Conservation (phyloP, 2,888 invertebrate species). For the Ennomos fuscantarius region DNA sequence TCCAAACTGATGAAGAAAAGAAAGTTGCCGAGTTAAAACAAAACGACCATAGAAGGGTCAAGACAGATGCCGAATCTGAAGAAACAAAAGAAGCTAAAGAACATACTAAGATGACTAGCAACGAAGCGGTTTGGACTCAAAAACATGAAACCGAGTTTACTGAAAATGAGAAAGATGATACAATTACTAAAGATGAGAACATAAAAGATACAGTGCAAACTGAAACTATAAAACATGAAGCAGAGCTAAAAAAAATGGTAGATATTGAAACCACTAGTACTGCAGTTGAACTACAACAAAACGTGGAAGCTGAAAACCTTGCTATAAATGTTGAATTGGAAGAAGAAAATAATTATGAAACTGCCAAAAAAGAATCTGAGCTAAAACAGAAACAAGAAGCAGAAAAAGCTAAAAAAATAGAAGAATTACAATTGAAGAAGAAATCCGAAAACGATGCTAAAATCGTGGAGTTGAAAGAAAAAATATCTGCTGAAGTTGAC, state of each 20-base stretch:
- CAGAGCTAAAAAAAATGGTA: too few species aligned
- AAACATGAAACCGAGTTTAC: slow-evolving; percentile 1
- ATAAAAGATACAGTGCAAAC: too few species aligned
- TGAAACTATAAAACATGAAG: slow-evolving; percentile 13
- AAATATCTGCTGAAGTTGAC: slow-evolving; percentile 1
- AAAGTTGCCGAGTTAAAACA: slow-evolving; percentile 2
- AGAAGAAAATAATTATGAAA: slow-evolving; percentile 1
- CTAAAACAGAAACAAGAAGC: neutral
- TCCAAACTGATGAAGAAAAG: slow-evolving; percentile 30
- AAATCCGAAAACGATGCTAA: slow-evolving; percentile 15
- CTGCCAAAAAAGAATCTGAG: neutral
- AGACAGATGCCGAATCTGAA: slow-evolving; percentile 16
- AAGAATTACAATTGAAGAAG: slow-evolving; percentile 11
- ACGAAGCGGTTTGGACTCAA: too few species aligned
- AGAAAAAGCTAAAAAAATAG: slow-evolving; percentile 14
- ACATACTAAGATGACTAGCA: neutral
- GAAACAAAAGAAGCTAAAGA: slow-evolving; percentile 22
- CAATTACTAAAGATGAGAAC: slow-evolving; percentile 5
- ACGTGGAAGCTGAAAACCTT: slow-evolving; percentile 4
- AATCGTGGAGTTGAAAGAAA: neutral
- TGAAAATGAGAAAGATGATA: neutral
- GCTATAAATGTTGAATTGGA: slow-evolving; percentile 11
- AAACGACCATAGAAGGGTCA: slow-evolving; percentile 16
- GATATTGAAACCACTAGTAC: neutral
- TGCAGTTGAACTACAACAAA: slow-evolving; percentile 8